Evolutionary conservation across 37 sponge, comb jelly and placozoan species (phyloP).

Genomic region (Agelas oroides): DNA sequence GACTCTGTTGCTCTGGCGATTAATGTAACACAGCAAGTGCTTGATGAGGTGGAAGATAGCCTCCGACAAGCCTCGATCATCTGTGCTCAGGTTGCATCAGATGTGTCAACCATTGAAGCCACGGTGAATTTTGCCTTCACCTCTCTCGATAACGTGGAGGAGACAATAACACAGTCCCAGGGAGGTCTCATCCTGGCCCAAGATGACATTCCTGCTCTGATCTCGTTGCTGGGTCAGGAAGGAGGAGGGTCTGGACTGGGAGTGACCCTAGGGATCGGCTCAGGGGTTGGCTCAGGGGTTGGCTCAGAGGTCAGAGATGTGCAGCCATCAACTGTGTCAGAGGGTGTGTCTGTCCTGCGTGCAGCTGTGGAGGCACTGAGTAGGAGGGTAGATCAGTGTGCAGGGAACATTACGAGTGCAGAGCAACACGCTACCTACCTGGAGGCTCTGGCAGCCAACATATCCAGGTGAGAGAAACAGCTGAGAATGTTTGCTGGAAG

Average conservation of each 20-base stretch:
- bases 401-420: not conserved
- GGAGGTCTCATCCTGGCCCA: not conserved
- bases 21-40: no score
- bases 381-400: not conserved
- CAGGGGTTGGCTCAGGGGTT: not conserved
- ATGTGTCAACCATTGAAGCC: not conserved
- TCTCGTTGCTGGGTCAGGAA: not conserved
- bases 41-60: not conserved
- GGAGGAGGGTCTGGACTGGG: not conserved
- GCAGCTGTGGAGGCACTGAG: constrained; percentile 4
- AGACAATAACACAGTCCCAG: not conserved
- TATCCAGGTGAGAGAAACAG: not conserved
- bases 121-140: not conserved
- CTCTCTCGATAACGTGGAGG: not conserved
- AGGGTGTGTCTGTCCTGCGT: not conserved
- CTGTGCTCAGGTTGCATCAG: not conserved
- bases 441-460: not conserved
- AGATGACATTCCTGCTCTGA: not conserved
- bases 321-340: not conserved
- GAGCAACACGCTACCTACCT: not conserved
- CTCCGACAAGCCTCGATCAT: not conserved
- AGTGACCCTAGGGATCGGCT: not conserved
- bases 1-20: no score
- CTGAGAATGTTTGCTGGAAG: no score
- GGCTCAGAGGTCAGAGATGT: not conserved